These are phyloP conservation scores for Iselma pallidipennis DNA, from an alignment of 2,888 invertebrate species.

Conservation along the genomic window DNA sequence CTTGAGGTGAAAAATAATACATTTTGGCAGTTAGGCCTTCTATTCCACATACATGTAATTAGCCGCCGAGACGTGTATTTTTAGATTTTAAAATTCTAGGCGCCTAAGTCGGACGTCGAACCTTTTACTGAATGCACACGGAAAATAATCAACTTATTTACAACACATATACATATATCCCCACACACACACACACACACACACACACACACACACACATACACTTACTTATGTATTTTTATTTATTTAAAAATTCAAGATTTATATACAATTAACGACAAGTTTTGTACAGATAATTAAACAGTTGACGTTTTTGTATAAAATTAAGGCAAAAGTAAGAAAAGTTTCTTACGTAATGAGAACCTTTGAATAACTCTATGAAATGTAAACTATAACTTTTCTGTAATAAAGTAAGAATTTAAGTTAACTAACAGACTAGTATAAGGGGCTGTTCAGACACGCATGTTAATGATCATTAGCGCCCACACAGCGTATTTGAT, in stretches of 20 bases:
- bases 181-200: slow-evolving; percentile 4
- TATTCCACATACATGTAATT: slow-evolving; percentile 55
- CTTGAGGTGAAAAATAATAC: slow-evolving; percentile 16
- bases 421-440: neutral
- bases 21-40: slow-evolving; percentile 53
- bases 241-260: neutral
- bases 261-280: neutral
- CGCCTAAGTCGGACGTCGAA: slow-evolving; percentile 56
- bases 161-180: slow-evolving; percentile 29
- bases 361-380: slow-evolving; percentile 3
- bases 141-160: slow-evolving; percentile 51
- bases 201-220: neutral
- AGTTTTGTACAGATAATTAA: neutral
- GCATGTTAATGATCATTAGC: too few species aligned
- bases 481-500: too few species aligned
- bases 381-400: neutral
- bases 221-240: neutral
- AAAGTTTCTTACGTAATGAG: too few species aligned
- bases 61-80: slow-evolving; percentile 54
- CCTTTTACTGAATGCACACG: slow-evolving; percentile 48
- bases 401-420: neutral
- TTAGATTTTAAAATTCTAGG: slow-evolving; percentile 56
- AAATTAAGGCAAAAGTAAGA: too few species aligned
- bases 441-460: slow-evolving; percentile 6
- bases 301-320: too few species aligned